Base-by-base conservation (phyloP, 2,797 vertebrate species). In the Pipistrellus nathusii region DNA sequence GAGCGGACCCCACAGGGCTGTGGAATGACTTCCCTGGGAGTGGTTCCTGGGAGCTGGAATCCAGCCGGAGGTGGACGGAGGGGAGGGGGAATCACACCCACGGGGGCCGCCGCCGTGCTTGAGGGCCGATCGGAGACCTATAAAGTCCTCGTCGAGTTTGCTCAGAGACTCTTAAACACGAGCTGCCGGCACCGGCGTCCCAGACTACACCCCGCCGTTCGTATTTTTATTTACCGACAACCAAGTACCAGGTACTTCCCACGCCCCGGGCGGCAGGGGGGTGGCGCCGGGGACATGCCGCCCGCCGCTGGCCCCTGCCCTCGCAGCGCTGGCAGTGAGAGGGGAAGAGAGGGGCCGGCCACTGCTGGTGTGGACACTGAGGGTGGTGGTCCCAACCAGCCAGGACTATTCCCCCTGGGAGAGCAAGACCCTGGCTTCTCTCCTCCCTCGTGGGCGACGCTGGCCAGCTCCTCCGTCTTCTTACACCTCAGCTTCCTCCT, bases 81-180 rank as follows among this genome's bases (percentile, higher is more conserved):
- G 25, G 32, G n/a, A n/a, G 30, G 25, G 27, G 5, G 38, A 18
- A 51, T 2, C 6, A 2, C 5, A 15, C 30, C 35, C 21, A 30
- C 1, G 8, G n/a, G 51, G 13, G 41, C 30, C 2, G 1, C 11
- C 18, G 10, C 64, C 68, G 15, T 8, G 25, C 69, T 10, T 69
- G 14, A 82, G 53, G 80, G 84, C 25, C 85, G 94, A 71, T 23
- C 57, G n/a, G 80, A 88, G 69, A 46, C 71, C 51, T 18, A 7
- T 25, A 5, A 68, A 66, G 38, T 13, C 88, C 80, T 83, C 57
- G 53, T 0, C 38, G 83, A 86, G 81, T 71, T 94, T 38, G 73
- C 55, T 23, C n/a, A 46, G 46, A 83, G 32, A 62, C 69, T 66
- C 69, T 73, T 64, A 38, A 83, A 38, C 62, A 30, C 15, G n/a